Percentiles rank a stretch among this genome's conserved stretches.
Evolutionary conservation across 2,888 invertebrate genomes (phyloP).

Genomic region (Troides oblongomaculatus): DNA sequence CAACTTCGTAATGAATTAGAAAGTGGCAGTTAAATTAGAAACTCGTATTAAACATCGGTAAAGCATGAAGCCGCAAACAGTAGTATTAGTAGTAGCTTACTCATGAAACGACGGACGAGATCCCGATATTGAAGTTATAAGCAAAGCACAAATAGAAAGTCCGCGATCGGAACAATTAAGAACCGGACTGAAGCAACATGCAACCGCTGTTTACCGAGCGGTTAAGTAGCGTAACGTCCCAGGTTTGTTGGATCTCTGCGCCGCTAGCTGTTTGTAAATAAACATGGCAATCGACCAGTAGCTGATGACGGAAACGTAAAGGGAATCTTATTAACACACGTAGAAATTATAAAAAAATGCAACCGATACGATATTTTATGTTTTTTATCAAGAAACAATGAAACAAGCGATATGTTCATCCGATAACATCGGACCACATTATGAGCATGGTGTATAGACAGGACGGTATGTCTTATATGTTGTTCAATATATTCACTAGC

Average conservation of each 20-base stretch:
- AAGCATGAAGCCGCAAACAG: neutral
- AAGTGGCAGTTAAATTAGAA: neutral
- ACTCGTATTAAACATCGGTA: neutral
- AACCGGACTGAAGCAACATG: constrained; percentile 44
- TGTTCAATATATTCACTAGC: too few relatives aligned
- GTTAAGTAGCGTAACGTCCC: constrained; percentile 54
- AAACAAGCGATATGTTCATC: too few relatives aligned
- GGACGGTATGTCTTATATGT: too few relatives aligned
- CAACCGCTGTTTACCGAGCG: constrained; percentile 40
- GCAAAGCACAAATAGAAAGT: constrained; percentile 48
- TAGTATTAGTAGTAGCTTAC: constrained; percentile 15
- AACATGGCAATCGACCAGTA: constrained; percentile 28
- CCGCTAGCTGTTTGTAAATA: constrained; percentile 41
- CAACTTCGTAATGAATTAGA: too few relatives aligned
- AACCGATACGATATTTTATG: too few relatives aligned
- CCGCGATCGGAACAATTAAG: constrained; percentile 49
- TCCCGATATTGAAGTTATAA: constrained; percentile 26
- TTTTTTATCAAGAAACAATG: too few relatives aligned
- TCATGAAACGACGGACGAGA: constrained; percentile 14
- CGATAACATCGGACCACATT: too few relatives aligned
- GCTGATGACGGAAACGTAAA: constrained; percentile 1
- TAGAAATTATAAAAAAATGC: too few relatives aligned
- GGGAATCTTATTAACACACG: neutral
- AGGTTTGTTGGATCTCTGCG: constrained; percentile 40
- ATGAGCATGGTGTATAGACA: too few relatives aligned